These are phyloP conservation scores for Lamprotornis superbus DNA, from an alignment of 2,113 vertebrate genomes.

Conservation along the genomic window DNA sequence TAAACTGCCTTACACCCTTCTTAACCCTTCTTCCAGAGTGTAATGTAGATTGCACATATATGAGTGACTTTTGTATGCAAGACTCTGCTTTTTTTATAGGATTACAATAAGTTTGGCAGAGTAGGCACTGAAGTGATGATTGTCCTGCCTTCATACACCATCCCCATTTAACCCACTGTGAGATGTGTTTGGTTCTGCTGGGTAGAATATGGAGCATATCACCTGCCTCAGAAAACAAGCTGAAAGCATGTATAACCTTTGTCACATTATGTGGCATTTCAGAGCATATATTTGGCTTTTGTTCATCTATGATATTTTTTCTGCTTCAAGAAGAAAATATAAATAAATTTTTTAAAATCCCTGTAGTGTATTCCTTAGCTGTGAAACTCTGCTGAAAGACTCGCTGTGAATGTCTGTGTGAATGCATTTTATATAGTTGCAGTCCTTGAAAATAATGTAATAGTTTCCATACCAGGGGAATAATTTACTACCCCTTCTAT, in stretches of 20 bases:
- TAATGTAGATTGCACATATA: neutral
- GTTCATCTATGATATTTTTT: neutral
- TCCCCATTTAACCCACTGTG: neutral
- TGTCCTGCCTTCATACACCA: neutral
- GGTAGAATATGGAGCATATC: neutral
- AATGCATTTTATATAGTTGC: neutral
- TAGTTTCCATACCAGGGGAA: neutral
- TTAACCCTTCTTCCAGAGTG: neutral
- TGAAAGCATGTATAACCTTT: neutral
- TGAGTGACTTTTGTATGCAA: neutral
- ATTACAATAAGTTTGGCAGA: neutral
- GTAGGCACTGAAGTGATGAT: neutral
- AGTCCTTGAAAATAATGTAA: neutral
- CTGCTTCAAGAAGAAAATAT: neutral
- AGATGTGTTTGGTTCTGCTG: neutral
- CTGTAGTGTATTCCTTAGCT: neutral
- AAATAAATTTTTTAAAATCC: no score
- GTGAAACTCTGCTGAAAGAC: neutral
- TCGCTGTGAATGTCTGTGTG: neutral
- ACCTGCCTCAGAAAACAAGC: neutral
- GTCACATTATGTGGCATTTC: neutral
- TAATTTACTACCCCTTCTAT: neutral
- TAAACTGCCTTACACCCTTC: neutral
- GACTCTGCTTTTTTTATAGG: neutral
- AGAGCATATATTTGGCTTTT: neutral